Conservation (phyloP, 2,113 vertebrate genomes). For the Blennius ocellaris region DNA sequence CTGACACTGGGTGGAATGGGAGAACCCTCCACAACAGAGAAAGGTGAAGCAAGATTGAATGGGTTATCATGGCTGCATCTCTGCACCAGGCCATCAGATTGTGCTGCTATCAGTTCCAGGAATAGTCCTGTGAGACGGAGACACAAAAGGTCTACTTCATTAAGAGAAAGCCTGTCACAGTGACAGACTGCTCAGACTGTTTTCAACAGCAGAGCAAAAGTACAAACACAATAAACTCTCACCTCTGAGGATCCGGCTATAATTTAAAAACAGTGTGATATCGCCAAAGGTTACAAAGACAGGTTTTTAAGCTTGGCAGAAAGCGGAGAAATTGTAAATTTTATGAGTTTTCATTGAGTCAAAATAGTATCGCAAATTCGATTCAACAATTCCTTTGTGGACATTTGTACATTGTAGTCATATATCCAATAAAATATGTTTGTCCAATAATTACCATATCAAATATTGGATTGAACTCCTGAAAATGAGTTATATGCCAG, state of each 20-base stretch:
- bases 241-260: constrained; percentile 12
- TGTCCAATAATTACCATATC: no score
- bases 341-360: background rate
- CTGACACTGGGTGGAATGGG: constrained; percentile 39
- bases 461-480: no score
- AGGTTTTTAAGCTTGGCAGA: background rate
- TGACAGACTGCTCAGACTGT: constrained; percentile 48
- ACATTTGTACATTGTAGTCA: background rate
- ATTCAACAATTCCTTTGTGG: no score
- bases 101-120: constrained; percentile 59
- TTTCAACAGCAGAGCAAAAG: constrained; percentile 32
- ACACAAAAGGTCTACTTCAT: constrained; percentile 68
- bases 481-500: no score
- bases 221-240: constrained; percentile 36
- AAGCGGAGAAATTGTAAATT: no score
- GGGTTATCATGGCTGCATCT: constrained; percentile 60
- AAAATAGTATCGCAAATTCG: no score
- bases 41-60: constrained; percentile 55
- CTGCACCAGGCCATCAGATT: constrained; percentile 56
- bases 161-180: constrained; percentile 56
- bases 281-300: background rate
- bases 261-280: constrained; percentile 4
- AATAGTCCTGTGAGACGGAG: constrained; percentile 54
- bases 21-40: constrained; percentile 45
- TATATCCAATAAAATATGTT: no score